Evolutionary conservation across 2,888 invertebrate genomes (phyloP), one percentile per base, ranked within the genome.

Genomic region (Eilema sororculum): DNA sequence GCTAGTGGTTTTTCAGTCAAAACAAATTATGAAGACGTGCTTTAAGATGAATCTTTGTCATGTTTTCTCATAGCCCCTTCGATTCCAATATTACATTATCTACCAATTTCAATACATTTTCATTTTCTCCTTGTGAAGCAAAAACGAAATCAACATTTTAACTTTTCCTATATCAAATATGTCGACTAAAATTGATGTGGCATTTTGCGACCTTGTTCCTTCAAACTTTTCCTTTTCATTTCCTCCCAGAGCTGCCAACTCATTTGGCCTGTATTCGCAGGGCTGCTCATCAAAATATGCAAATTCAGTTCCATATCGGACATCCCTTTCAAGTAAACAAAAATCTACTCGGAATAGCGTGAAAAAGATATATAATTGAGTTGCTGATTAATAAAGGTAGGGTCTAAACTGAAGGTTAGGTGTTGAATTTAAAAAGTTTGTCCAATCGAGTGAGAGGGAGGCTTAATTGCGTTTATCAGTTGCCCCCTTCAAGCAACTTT

Each of bases 401-500:
- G 77, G 79, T 80, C 79, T 77, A 75, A 80, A 82, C 77, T 82
- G 83, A 81, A 80, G 84, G 84, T 83, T 78, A 80, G 75, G 71
- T 74, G 78, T 77, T 73, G 79, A 87, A 87, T 89, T 87, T 86
- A 82, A 89, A 90, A 92, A 91, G 86, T 89, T 89, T 75, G 78
- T 81, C 80, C 87, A 86, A 92, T 93, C 86, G 89, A 86, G 87
- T 85, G 87, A 79, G 87, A 72, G 80, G 83, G 86, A 76, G 78
- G 79, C 88, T 87, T 93, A 92, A 93, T 93, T 91, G 90, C 93
- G 91, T 93, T 94, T 92, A 93, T 90, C 92, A 89, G 84, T 85
- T 82, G 81, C 80, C 81, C 79, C 80, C 69, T 65, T 62, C 16
- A 59, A 70, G 30, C 80, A 94, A 94, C 93, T 94, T 94, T 94